Percentiles rank a stretch among this genome's conserved stretches.
Evolutionary conservation across 2,888 invertebrate genomes (phyloP).

Genomic region (Tachina fera): DNA sequence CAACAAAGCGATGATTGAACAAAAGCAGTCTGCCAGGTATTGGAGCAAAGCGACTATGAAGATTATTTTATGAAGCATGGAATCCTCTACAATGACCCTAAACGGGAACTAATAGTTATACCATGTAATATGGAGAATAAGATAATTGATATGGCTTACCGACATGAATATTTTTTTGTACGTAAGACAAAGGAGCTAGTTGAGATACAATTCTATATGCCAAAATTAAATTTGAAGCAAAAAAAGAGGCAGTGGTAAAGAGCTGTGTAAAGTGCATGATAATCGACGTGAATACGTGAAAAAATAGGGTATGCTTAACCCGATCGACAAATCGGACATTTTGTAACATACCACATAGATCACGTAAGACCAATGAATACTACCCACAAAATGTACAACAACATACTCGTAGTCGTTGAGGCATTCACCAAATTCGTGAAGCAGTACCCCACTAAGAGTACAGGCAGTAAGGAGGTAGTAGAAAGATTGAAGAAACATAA

Average conservation of each 20-base stretch:
- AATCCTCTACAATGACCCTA: not conserved
- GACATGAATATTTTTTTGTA: not conserved
- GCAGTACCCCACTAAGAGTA: not conserved
- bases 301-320: slow-evolving; percentile 56
- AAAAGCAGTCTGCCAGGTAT: not conserved
- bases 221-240: slow-evolving; percentile 50
- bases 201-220: slow-evolving; percentile 62
- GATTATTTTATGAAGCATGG: not conserved
- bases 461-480: not conserved
- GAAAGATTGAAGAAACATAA: not conserved
- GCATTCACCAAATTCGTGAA: slow-evolving; percentile 73
- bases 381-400: slow-evolving; percentile 23
- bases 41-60: too few relatives aligned
- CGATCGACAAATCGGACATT: slow-evolving; percentile 58
- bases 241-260: slow-evolving; percentile 57
- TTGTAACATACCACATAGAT: slow-evolving; percentile 59
- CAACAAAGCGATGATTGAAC: not conserved
- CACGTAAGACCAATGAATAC: not conserved
- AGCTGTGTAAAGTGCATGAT: slow-evolving; percentile 67
- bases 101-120: not conserved
- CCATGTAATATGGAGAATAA: not conserved
- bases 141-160: not conserved
- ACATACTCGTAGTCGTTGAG: slow-evolving; percentile 51
- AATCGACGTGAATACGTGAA: slow-evolving; percentile 53
- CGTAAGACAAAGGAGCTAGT: slow-evolving; percentile 58